Percentiles rank a stretch among this genome's conserved stretches.
These are phyloP conservation scores for Turritopsis dohrnii DNA, from an alignment of 30 jellyfish, hydroid and myxozoan genomes.

Conservation along the genomic window DNA sequence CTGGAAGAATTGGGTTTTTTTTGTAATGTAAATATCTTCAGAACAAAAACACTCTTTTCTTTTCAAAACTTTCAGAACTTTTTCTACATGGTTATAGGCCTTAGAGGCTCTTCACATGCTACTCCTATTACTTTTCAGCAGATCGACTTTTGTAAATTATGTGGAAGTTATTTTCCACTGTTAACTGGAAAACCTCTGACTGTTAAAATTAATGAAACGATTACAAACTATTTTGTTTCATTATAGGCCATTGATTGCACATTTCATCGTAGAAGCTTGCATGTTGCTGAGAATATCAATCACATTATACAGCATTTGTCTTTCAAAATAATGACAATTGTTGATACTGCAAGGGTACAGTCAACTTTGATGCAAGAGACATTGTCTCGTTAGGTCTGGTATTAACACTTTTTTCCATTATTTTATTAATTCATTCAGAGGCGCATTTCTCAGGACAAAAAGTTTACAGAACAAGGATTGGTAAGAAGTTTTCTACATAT, in stretches of 20 bases:
- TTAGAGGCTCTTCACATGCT: too few species aligned
- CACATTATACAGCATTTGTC: slow-evolving; percentile 70
- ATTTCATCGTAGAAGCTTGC: slow-evolving; percentile 83
- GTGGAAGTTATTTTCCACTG: too few species aligned
- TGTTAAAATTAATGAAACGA: too few species aligned
- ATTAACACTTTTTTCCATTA: neutral
- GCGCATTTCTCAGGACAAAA: slow-evolving; percentile 68
- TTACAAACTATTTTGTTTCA: neutral
- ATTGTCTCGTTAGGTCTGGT: neutral
- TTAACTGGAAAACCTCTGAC: too few species aligned
- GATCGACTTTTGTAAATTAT: too few species aligned
- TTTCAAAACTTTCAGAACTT: too few species aligned
- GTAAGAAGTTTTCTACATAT: slow-evolving; percentile 35
- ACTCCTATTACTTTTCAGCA: too few species aligned
- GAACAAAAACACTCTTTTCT: too few species aligned
- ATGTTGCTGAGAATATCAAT: slow-evolving; percentile 42
- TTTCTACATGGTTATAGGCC: too few species aligned
- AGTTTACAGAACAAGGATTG: slow-evolving; percentile 75
- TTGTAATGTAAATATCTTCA: too few species aligned
- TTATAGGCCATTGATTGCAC: slow-evolving; percentile 86
- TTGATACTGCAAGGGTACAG: slow-evolving; percentile 73
- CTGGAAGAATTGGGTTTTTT: neutral
- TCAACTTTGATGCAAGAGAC: neutral
- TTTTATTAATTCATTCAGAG: slow-evolving; percentile 40
- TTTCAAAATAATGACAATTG: slow-evolving; percentile 39